Conservation (phyloP, 35 echinoderm and acorn worm genomes). For the Apostichopus japonicus region DNA sequence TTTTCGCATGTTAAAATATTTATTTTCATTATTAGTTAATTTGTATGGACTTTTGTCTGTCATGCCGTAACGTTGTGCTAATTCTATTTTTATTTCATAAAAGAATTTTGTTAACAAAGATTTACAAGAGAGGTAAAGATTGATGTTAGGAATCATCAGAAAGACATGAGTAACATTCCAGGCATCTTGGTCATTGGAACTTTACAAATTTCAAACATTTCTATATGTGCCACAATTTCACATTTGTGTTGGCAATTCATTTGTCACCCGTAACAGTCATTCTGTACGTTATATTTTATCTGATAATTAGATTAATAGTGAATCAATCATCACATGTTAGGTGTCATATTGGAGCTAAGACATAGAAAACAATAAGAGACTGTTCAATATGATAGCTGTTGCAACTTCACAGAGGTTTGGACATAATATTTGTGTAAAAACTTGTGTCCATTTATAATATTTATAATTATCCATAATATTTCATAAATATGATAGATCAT, state of each 20-base stretch:
- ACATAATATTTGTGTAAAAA: neutral
- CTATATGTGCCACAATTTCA: neutral
- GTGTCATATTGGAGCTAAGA: conserved; percentile 37
- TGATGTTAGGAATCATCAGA: conserved; percentile 1
- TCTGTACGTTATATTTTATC: neutral
- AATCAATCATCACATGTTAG: conserved; percentile 8
- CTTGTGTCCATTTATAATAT: neutral
- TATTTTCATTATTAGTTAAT: neutral
- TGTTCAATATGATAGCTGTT: neutral
- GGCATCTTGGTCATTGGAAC: neutral
- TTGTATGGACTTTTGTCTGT: conserved; percentile 1
- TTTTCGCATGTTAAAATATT: too few species aligned
- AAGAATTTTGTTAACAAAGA: neutral
- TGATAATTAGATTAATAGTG: neutral
- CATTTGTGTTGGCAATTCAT: conserved; percentile 10
- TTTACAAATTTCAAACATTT: conserved; percentile 11
- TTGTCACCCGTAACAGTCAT: neutral
- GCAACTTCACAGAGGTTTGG: conserved; percentile 38
- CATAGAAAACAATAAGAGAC: conserved; percentile 12
- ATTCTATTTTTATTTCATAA: conserved; percentile 26
- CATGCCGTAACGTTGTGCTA: conserved; percentile 13
- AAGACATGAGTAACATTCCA: conserved; percentile 4
- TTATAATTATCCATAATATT: conserved; percentile 36
- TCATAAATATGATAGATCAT: neutral
- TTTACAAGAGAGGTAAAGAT: neutral